phyloP scores from a whole-genome alignment of 1,140 invertebrate genomes.

The Anoplolepis gracilipes region DNA sequence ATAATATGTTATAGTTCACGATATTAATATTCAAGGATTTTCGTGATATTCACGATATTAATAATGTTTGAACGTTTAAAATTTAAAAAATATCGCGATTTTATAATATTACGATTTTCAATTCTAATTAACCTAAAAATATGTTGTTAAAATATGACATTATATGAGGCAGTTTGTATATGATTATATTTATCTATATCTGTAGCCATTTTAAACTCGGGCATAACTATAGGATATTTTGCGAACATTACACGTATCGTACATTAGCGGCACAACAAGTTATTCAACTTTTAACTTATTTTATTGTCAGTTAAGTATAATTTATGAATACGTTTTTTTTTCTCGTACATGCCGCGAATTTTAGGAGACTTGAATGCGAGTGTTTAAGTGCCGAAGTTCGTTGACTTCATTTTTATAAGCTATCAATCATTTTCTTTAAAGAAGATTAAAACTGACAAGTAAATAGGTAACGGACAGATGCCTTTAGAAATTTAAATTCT shows the following conservation, averaged over 20 bases:
- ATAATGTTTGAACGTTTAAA: too few species aligned
- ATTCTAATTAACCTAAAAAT: too few species aligned
- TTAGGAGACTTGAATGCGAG: background rate
- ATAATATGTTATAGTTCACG: too few species aligned
- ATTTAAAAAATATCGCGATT: too few species aligned
- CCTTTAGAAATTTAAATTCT: background rate
- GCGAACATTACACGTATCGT: background rate
- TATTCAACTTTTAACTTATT: background rate
- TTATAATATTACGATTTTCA: too few species aligned
- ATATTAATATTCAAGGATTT: too few species aligned
- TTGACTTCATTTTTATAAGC: slow-evolving; percentile 8
- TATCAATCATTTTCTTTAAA: slow-evolving; percentile 30
- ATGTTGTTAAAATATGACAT: too few species aligned
- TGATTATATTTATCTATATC: background rate
- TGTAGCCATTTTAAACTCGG: background rate
- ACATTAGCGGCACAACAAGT: slow-evolving; percentile 7
- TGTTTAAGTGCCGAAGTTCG: slow-evolving; percentile 10
- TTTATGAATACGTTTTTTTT: background rate
- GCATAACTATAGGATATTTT: too few species aligned
- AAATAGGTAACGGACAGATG: background rate
- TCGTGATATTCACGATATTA: too few species aligned
- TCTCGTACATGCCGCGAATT: background rate
- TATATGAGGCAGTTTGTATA: too few species aligned
- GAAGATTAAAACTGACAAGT: background rate
- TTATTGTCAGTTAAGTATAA: slow-evolving; percentile 1